Conservation (phyloP, 2,888 invertebrate species). For the Minunthozetes semirufus region DNA sequence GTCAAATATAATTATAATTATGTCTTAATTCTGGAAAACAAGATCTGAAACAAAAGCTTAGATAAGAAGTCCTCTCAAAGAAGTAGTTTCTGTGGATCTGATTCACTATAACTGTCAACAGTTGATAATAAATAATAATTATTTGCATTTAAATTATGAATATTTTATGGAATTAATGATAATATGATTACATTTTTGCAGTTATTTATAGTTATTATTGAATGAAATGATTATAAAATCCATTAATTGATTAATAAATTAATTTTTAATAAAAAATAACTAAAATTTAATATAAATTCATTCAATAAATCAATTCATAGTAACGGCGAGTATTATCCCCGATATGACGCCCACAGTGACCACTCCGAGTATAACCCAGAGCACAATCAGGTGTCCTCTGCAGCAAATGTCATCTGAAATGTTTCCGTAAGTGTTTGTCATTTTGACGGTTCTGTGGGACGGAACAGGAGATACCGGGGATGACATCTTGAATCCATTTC, state of each 20-base stretch:
- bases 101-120: no score
- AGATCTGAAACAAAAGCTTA: no score
- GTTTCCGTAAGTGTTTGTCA: neutral
- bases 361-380: constrained; percentile 45
- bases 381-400: constrained; percentile 44
- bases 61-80: no score
- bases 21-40: no score
- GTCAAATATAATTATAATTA: no score
- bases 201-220: neutral
- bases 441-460: neutral
- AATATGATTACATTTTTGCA: neutral
- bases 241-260: neutral
- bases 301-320: constrained; percentile 39
- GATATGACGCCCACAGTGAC: constrained; percentile 45
- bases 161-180: neutral
- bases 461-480: constrained; percentile 25
- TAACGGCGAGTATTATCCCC: constrained; percentile 44
- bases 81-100: no score
- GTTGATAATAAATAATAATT: no score
- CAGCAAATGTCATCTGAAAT: constrained; percentile 18
- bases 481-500: constrained; percentile 1
- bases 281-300: neutral
- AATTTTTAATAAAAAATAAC: neutral
- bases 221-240: neutral
- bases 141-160: no score